Percentiles rank a stretch among this genome's conserved stretches.
Conservation (phyloP, 2,113 vertebrate genomes). For the Eidolon helvum region DNA sequence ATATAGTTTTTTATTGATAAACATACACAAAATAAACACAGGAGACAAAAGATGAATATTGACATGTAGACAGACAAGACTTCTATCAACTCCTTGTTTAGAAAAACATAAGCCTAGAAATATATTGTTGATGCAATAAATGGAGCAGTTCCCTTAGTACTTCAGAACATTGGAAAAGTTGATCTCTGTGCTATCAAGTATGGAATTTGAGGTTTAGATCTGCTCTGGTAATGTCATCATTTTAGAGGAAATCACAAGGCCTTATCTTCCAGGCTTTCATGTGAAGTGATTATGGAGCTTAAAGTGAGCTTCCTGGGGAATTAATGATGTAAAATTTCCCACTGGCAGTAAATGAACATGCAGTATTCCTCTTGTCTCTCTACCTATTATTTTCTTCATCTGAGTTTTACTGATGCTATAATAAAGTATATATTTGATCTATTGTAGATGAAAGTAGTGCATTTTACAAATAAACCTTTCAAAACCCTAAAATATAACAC, state of each 20-base stretch:
- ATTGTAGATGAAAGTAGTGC: not conserved
- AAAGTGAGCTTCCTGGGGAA: not conserved
- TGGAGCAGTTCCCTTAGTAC: not conserved
- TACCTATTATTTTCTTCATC: not conserved
- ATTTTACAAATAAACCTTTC: not conserved
- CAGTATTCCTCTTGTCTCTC: not conserved
- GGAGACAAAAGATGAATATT: not conserved
- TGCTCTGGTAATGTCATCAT: not conserved
- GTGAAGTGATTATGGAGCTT: not conserved
- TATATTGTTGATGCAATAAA: not conserved
- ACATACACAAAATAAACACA: not conserved
- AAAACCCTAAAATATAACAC: not conserved
- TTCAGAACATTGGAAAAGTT: not conserved
- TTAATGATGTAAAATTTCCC: not conserved
- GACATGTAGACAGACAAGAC: not conserved
- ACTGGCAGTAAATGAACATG: not conserved
- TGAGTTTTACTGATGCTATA: not conserved
- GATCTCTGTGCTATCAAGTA: not conserved
- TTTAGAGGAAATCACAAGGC: not conserved
- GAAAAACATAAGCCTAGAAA: not conserved
- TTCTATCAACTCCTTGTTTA: not conserved
- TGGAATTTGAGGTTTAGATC: not conserved
- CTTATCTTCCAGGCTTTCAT: not conserved
- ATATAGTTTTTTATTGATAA: not conserved
- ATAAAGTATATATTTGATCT: not conserved